Percentiles rank a stretch among this genome's conserved stretches.
These are phyloP conservation scores for Echiichthys vipera DNA, from an alignment of 2,797 vertebrate species.

Conservation along the genomic window DNA sequence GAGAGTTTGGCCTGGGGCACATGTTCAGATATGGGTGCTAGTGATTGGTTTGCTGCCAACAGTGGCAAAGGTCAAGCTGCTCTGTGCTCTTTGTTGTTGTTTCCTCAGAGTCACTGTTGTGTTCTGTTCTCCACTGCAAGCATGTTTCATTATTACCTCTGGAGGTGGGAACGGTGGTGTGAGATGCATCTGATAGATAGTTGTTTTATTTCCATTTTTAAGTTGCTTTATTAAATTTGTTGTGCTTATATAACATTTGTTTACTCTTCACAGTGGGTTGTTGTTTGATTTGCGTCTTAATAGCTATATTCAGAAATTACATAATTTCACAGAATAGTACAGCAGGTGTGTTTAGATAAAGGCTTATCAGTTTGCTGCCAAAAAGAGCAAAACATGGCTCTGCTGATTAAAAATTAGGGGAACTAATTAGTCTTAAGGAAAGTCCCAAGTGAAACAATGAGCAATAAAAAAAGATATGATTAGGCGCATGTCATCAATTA, in stretches of 20 bases:
- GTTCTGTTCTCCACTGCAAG: constrained; percentile 67
- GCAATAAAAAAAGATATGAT: constrained; percentile 74
- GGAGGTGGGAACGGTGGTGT: constrained; percentile 45
- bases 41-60: constrained; percentile 96
- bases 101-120: constrained; percentile 82
- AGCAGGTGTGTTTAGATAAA: constrained; percentile 73
- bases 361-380: constrained; percentile 72
- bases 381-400: constrained; percentile 70
- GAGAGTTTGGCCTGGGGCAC: constrained; percentile 95
- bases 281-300: constrained; percentile 60
- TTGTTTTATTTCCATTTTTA: constrained; percentile 57
- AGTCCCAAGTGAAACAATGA: constrained; percentile 77
- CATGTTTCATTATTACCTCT: constrained; percentile 72
- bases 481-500: constrained; percentile 76
- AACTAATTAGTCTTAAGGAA: constrained; percentile 77
- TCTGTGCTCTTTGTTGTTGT: constrained; percentile 89
- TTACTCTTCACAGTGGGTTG: constrained; percentile 36
- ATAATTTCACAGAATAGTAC: constrained; percentile 54
- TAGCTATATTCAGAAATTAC: constrained; percentile 52
- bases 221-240: constrained; percentile 57
- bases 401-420: constrained; percentile 74
- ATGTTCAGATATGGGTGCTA: constrained; percentile 95
- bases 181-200: constrained; percentile 47
- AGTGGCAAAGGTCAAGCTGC: constrained; percentile 94
- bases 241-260: constrained; percentile 41